Conservation (phyloP, 2,113 vertebrate genomes). For the Rhynchomys soricoides region DNA sequence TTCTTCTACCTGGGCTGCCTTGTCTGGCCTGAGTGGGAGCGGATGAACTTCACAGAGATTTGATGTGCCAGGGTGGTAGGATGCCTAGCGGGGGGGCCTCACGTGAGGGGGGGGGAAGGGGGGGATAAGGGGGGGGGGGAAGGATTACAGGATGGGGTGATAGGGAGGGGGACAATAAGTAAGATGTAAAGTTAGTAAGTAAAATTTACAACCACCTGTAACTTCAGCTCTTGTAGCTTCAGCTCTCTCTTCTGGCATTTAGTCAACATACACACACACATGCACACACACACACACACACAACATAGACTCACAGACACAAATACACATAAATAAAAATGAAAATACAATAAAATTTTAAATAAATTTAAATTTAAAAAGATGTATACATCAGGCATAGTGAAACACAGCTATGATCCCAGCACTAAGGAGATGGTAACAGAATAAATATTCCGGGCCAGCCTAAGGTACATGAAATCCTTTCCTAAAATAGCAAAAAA, state of each 20-base stretch:
- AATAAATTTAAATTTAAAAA: background rate
- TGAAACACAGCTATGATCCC: background rate
- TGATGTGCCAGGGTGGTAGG: too few species aligned
- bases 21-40: too few species aligned
- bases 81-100: too few species aligned
- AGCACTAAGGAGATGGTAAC: background rate
- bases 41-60: too few species aligned
- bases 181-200: too few species aligned
- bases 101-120: too few species aligned
- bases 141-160: too few species aligned
- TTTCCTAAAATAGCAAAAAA: background rate
- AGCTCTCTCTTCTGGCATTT: background rate
- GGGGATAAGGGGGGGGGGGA: too few species aligned
- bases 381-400: too few species aligned
- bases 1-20: too few species aligned
- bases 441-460: background rate
- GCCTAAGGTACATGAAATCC: background rate
- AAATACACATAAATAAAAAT: background rate
- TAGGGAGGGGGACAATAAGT: too few species aligned
- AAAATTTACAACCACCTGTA: background rate
- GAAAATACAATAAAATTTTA: background rate
- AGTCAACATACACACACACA: background rate
- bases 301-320: background rate
- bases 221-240: background rate
- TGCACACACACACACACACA: background rate